phyloP scores from a whole-genome alignment of 2,797 vertebrate genomes.

The Syndactyla subalaris region DNA sequence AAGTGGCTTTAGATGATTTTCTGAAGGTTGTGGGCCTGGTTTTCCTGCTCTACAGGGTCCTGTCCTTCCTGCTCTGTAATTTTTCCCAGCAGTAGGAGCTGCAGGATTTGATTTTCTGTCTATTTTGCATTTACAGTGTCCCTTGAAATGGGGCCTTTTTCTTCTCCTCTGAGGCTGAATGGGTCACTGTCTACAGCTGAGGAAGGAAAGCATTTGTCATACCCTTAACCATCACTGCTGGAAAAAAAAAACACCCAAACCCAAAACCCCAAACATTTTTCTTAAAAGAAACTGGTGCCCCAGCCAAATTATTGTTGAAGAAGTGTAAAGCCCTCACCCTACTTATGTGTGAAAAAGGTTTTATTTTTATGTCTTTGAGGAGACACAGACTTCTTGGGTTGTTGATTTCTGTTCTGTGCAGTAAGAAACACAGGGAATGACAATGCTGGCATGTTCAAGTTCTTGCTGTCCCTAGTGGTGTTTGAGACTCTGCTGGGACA shows the following conservation, averaged over 20 bases:
- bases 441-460: not conserved
- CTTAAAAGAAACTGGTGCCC: not conserved
- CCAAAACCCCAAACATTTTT: not conserved
- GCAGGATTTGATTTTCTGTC: not conserved
- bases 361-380: not conserved
- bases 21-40: not conserved
- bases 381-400: not conserved
- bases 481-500: not conserved
- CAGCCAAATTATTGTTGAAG: not conserved
- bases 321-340: not conserved
- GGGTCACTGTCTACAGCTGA: not conserved
- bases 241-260: not conserved
- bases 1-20: not conserved
- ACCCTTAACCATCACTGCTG: not conserved
- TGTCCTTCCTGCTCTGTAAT: rapidly evolving
- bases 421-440: not conserved
- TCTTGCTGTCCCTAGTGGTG: not conserved
- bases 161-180: not conserved
- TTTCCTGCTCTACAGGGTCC: not conserved
- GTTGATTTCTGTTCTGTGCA: not conserved
- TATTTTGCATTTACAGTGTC: not conserved
- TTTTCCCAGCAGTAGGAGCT: not conserved
- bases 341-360: not conserved
- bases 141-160: not conserved
- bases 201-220: not conserved